A percentile compares a stretch with the other conserved stretches of the same genome.
These are phyloP conservation scores for Tor tambroides DNA, from an alignment of 2,113 vertebrate genomes.

Conservation along the genomic window DNA sequence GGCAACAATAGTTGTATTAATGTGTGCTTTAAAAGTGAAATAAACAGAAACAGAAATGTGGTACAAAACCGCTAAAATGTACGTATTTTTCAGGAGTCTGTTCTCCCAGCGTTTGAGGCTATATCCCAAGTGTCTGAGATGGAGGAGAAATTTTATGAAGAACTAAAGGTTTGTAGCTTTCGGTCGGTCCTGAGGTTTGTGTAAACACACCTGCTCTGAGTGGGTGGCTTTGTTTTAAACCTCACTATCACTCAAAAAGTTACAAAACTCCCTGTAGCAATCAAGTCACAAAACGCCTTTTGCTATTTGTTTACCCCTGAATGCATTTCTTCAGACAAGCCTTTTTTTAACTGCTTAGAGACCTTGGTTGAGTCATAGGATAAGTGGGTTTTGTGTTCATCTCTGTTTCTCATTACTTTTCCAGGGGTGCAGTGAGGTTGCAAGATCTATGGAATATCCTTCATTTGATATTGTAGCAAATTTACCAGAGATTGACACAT, in stretches of 20 bases:
- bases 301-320: not conserved
- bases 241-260: not conserved
- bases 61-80: not conserved
- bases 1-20: too few relatives aligned
- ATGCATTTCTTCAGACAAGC: not conserved
- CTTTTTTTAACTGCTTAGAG: not conserved
- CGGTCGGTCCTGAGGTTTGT: not conserved
- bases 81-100: slow-evolving; percentile 65
- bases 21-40: too few relatives aligned
- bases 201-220: not conserved
- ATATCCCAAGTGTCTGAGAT: slow-evolving; percentile 68
- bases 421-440: slow-evolving; percentile 60
- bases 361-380: not conserved
- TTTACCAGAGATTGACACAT: slow-evolving; percentile 64
- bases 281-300: not conserved
- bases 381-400: not conserved
- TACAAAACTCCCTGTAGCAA: not conserved
- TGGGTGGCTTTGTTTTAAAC: not conserved
- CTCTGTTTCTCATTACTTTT: not conserved
- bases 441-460: slow-evolving; percentile 64
- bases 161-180: slow-evolving; percentile 66
- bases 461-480: slow-evolving; percentile 62
- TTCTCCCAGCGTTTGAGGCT: slow-evolving; percentile 64
- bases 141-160: slow-evolving; percentile 67
- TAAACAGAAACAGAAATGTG: too few relatives aligned